These are phyloP conservation scores for Azorinus chamasolen DNA, from an alignment of 2,888 invertebrate genomes.

Conservation along the genomic window DNA sequence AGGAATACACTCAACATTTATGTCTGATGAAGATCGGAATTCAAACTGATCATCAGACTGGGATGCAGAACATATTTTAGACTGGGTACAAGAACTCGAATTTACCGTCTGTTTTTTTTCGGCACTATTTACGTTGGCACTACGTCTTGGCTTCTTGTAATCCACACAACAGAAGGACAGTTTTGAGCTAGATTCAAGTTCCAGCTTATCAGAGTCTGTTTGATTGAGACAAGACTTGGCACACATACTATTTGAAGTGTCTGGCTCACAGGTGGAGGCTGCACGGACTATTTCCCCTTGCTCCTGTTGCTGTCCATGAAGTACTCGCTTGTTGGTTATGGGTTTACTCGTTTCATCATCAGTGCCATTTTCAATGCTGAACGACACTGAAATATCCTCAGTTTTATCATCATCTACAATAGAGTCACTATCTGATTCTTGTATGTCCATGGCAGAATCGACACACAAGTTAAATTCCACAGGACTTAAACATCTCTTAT, in stretches of 20 bases:
- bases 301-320: constrained; percentile 40
- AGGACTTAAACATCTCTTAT: no score
- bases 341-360: no score
- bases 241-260: neutral
- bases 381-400: neutral
- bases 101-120: neutral
- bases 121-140: neutral
- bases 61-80: constrained; percentile 31
- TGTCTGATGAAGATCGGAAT: constrained; percentile 27
- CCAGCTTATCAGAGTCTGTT: neutral
- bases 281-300: constrained; percentile 33
- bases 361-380: neutral
- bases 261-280: constrained; percentile 25
- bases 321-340: constrained; percentile 22
- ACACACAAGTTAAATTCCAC: no score
- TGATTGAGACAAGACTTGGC: neutral
- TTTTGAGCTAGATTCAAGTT: constrained; percentile 26
- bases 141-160: constrained; percentile 53
- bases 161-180: constrained; percentile 61
- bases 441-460: no score
- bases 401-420: no score
- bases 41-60: constrained; percentile 37
- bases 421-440: no score
- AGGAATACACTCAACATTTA: constrained; percentile 18
- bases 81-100: constrained; percentile 16